Base-by-base conservation (phyloP, 2,113 vertebrate species). In the Myxocyprinus asiaticus region DNA sequence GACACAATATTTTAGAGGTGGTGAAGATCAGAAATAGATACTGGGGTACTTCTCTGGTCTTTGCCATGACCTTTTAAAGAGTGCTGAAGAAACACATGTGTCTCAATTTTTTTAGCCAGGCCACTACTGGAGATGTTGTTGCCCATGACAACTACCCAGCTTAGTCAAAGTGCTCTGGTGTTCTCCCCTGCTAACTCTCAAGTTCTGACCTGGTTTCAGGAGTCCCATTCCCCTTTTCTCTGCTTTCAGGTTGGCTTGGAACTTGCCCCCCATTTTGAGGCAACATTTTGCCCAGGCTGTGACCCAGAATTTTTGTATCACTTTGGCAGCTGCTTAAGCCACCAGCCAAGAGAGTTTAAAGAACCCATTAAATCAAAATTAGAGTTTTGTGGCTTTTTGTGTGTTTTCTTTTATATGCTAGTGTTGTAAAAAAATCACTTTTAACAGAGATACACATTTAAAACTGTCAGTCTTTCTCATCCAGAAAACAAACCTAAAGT, bases 71-170 rank as follows among this genome's bases (percentile, higher is more conserved):
- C 22, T 43, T 82, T 61, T 47, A 51, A 69, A 75, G 15, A 9
- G n/a, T 59, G 48, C 48, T 42, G 15, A 15, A 63, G 33, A 68
- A 68, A 82, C 64, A 9, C 51, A 69, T 73, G 44, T 65, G 65
- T 67, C 70, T 72, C 73, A 14, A 9, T 61, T 15, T 44, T 47
- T 69, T 79, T 70, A 66, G 72, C 55, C 77, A 68, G 63, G 74
- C 55, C 78, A 48, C 63, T 73, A 67, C 12, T 73, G 78, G 73
- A 83, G 73, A 61, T 73, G 80, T 77, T 59, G 78, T 80, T 83
- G 44, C 58, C 75, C 56, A 47, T 80, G 78, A 82, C 75, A 81
- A 82, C 89, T 87, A 86, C 86, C 89, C 86, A 83, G 89, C 89
- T 89, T 85, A 88, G 86, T 88, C 82, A 78, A 75, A 43, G 81